Evolutionary conservation across 2,113 vertebrate species (phyloP).

Genomic region (Rhagologus leucostigma): DNA sequence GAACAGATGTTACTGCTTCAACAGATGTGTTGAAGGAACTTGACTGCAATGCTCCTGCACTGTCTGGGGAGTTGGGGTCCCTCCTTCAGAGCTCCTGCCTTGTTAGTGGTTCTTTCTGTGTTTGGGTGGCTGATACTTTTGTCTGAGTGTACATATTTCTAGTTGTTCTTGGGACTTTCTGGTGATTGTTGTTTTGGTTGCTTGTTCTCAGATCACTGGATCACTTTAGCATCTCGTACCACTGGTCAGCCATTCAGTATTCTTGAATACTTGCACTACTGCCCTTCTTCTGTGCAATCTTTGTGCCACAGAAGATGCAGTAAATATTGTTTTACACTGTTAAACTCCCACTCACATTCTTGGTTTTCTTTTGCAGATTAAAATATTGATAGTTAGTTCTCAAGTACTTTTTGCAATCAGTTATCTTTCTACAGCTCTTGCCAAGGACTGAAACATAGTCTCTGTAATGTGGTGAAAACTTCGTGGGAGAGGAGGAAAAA

Average conservation of each 20-base stretch:
- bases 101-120: background rate
- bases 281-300: background rate
- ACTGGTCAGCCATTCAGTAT: background rate
- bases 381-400: background rate
- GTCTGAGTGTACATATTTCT: background rate
- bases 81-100: background rate
- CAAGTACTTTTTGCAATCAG: background rate
- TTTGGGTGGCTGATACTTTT: background rate
- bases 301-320: background rate
- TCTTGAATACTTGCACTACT: background rate
- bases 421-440: background rate
- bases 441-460: background rate
- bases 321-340: background rate
- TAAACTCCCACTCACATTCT: background rate
- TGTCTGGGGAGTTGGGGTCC: background rate
- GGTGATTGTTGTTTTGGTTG: background rate
- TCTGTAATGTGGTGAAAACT: background rate
- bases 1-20: no score
- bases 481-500: background rate
- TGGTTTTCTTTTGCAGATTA: background rate
- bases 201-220: background rate
- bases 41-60: background rate
- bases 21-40: no score
- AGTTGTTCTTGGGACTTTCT: background rate
- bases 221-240: background rate